Evolutionary conservation across 2,797 vertebrate species (phyloP), one percentile per base, ranked within the genome.

Genomic region (Parauchenoglanis ngamensis): DNA sequence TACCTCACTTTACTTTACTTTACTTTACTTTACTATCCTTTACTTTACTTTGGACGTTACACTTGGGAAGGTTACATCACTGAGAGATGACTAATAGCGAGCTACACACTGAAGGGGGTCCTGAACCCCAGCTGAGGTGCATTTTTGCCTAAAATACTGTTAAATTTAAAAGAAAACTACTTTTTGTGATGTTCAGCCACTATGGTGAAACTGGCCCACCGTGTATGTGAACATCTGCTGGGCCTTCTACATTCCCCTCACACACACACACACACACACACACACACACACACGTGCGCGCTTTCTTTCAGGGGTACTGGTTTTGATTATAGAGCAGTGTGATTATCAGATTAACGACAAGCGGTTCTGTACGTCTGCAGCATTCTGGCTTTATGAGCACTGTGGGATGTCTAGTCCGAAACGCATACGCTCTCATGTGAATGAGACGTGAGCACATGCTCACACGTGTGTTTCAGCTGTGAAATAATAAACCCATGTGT

Each of bases 271-370:
- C 65, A 25, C 59, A 11, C 23, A 68, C 28, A 63, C 67, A 31
- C 67, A 84, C 81, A 73, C 80, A 67, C 67, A 61, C 17, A 67
- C 84, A 40, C 57, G 31, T 46, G 70, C 44, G 13, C 52, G 1
- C 31, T 19, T 40, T 59, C 31, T 57, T 49, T 67, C 52, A 79
- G 19, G 23, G 23, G 75, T 40, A 15, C 79, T 72, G 65, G n/a
- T 70, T 88, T 65, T 81, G 63, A 63, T 85, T 85, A 72, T 72
- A 23, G 28, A 80, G 54, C 44, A n/a, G n/a, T 31, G 76, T 28
- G 54, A 63, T 85, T 63, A 85, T 85, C 40, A 13, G 77, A 85
- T 73, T 84, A 85, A 85, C 54, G 63, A 61, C 23, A 5, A 65
- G 49, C 59, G 23, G 21, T 59, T 68, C 28, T 78, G 59, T 67